Base-by-base conservation (phyloP, 1,140 invertebrate genomes). In the Cherax destructor region DNA sequence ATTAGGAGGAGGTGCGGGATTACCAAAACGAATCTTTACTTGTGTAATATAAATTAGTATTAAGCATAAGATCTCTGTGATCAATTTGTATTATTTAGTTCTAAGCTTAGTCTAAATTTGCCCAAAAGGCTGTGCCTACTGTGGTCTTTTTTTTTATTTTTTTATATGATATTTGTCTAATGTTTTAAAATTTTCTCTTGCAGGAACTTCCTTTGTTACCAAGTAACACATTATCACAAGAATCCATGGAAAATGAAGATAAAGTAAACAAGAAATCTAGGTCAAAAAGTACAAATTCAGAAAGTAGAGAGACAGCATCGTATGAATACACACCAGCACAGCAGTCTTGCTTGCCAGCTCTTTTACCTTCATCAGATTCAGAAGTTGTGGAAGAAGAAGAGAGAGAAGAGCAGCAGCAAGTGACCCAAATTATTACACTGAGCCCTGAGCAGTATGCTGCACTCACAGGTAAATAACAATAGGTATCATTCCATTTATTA, bases 401-500 rank as follows among this genome's bases (percentile, higher is more conserved):
- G n/a, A 50, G 59, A 59, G 83, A 81, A 9, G 90, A 86, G 7
- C 52, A 49, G 47, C 78, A 86, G 24, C 72, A 86, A 59, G 90
- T 91, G 16, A 91, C 85, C 18, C 84, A 87, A 69, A 84, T 91
- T 24, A 91, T 91, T 13, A 91, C 90, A n/a, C 84, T 91, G n/a
- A 91, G 78, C 11, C 78, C 90, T 61, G 90, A 91, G 52, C 90
- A 91, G 30, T 91, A 91, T 83, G 90, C 90, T 74, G 90, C 90
- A 47, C 78, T 91, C 21, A 91, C 90, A 76, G 80, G 90, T 91
- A 47, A 74, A 47, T 83, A 77, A 18, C 5, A 4, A 56, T 56
- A 56, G 13, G 30, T 0, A 41, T 41, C 30, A 41, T 0, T 41
- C 0, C 30, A 41, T 41, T 41, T 41, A 2, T 41, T 41, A 41